Evolutionary conservation across 2,797 vertebrate species (phyloP), one percentile per base, ranked within the genome.

Genomic region (Adrianichthys oophorus): DNA sequence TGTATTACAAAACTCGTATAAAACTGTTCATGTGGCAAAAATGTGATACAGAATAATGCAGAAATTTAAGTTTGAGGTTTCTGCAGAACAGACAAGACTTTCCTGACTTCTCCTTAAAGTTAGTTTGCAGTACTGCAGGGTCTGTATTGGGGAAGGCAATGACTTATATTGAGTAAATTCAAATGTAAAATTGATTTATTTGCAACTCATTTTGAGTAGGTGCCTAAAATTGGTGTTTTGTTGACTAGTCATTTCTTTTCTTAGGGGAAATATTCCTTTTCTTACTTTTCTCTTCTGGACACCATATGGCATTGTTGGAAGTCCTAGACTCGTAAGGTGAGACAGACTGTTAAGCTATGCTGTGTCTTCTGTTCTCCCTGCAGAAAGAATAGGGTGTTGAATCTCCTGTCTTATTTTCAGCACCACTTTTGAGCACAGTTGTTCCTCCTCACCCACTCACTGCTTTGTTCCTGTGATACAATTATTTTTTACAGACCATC

Each of bases 391-490:
- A 21, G 41, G 43, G 48, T 52, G 56, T 52, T 44, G 21, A 64
- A 55, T 74, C 52, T 41, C 65, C 48, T 59, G 59, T 75, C 49
- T 76, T 79, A 64, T 83, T 85, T 78, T 70, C 62, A 83, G 78
- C 74, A 82, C 76, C 82, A 78, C 74, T 47, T 85, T 87, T 74
- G 41, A 73, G 84, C 74, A 69, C 83, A 71, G 71, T 82, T 80
- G 59, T 66, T 79, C 41, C 48, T 70, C 32, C 19, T 48, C 76
- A 71, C 76, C 78, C 64, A 73, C 68, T 50, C 60, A 40, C 26
- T 18, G 42, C 69, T 82, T 80, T 71, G 70, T 82, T 73, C 43
- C 24, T 62, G 19, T 58, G 46, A 81, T 72, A 54, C 52, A 76
- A 57, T 64, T 23, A 48, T 57, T 52, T 67, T 61, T 53, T 50